Conservation (phyloP, 2,797 vertebrate species). For the Sebastes paucispinis region DNA sequence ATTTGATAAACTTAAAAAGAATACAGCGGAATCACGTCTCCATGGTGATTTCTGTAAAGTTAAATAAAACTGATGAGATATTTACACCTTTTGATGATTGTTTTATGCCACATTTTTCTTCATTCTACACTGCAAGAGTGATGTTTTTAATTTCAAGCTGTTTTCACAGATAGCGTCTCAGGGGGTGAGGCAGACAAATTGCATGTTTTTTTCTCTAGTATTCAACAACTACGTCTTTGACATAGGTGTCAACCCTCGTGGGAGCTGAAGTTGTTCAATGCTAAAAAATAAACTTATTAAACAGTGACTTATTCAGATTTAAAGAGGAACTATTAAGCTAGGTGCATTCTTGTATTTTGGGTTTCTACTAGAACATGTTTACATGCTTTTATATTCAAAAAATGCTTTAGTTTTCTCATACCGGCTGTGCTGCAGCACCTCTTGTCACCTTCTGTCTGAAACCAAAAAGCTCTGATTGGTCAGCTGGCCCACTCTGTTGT, state of each 20-base stretch:
- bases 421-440: too few relatives aligned
- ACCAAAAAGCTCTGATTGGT: too few relatives aligned
- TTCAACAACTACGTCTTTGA: conserved; percentile 14
- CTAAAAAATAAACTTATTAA: not conserved
- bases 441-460: too few relatives aligned
- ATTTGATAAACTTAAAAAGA: conserved; percentile 23
- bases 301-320: not conserved
- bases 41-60: conserved; percentile 18
- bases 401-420: too few relatives aligned
- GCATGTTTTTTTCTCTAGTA: not conserved
- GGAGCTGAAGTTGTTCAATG: not conserved
- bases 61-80: conserved; percentile 56
- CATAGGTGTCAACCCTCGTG: conserved; percentile 1
- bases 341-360: too few relatives aligned
- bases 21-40: conserved; percentile 7
- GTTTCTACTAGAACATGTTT: too few relatives aligned
- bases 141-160: conserved; percentile 8
- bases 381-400: rapidly evolving
- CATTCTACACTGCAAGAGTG: not conserved
- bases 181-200: conserved; percentile 3
- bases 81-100: conserved; percentile 30
- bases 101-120: not conserved
- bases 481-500: too few relatives aligned
- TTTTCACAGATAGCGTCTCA: not conserved
- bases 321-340: not conserved